Base-by-base conservation (phyloP, 2,888 invertebrate species). In the Drosophila conformis region DNA sequence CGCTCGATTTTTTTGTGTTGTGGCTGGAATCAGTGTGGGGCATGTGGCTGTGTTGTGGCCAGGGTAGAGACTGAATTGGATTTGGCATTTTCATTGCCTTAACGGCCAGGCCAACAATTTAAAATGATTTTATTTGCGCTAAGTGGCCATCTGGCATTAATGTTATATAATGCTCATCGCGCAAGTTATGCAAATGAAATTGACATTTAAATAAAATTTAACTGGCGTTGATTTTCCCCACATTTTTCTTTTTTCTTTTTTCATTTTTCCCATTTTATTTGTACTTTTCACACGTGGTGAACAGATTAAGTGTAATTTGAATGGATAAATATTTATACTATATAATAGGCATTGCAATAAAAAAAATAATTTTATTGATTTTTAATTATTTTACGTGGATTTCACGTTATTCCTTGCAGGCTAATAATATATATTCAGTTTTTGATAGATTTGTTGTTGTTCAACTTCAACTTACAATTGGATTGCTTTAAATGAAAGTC, bases 141-240 rank as follows among this genome's bases (percentile, higher is more conserved):
- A 84, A 87, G 82, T 87, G 82, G 69, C 87, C 78, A 76, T 73
- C 70, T 78, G 87, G 74, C 68, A 66, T 79, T 84, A 74, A 84
- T 80, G 71, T 82, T 73, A 80, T 77, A 57, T 42, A 63, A 75
- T 69, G 64, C 78, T 70, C 78, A 56, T 29, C 56, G 42, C 51
- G 67, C 69, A 82, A 83, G 80, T 76, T 88, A 88, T 88, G 89
- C 82, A 84, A 87, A 87, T 84, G 56, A 73, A 89, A 75, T 80
- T 70, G 71, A 61, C 49, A 69, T 83, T 89, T 69, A 74, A 75
- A 76, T 81, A 62, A 77, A 89, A 83, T 79, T 87, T 68, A 76
- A 83, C 66, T 67, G 57, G 27, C 83, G 46, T 54, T 69, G 85
- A 76, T 73, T 87, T 69, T 48, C 42, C 18, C 33, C 49, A 46